Percentiles rank a stretch among this genome's conserved stretches.
phyloP scores from a whole-genome alignment of 1,140 invertebrate genomes.

The Pectinophora gossypiella region DNA sequence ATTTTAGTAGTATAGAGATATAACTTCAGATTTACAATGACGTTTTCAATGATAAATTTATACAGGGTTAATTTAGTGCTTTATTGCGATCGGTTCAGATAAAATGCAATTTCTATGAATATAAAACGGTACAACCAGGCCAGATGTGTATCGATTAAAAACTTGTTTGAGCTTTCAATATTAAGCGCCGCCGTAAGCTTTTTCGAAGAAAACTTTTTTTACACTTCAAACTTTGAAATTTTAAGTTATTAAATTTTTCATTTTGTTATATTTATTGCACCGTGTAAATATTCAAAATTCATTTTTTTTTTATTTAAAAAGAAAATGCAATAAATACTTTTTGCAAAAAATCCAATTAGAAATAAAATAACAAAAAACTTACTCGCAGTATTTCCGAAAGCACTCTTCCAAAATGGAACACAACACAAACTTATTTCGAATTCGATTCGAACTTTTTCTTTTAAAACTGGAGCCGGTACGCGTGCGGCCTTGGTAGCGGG shows the following conservation, averaged over 20 bases:
- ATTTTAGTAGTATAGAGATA: too few relatives aligned
- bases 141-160: slow-evolving; percentile 13
- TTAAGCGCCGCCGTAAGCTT: slow-evolving; percentile 3
- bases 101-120: slow-evolving; percentile 18
- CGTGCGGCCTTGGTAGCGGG: slow-evolving; percentile 29
- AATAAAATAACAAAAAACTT: slow-evolving; percentile 21
- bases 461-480: slow-evolving; percentile 14
- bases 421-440: slow-evolving; percentile 32
- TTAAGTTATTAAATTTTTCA: neutral
- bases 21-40: too few relatives aligned
- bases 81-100: too few relatives aligned
- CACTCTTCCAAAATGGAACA: slow-evolving; percentile 12
- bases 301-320: slow-evolving; percentile 4
- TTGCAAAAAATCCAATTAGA: neutral
- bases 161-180: slow-evolving; percentile 22
- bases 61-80: too few relatives aligned
- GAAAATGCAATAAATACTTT: neutral
- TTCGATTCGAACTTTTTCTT: neutral
- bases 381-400: slow-evolving; percentile 30
- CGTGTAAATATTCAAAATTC: neutral
- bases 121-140: slow-evolving; percentile 16
- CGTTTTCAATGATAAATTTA: too few relatives aligned
- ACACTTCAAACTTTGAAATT: neutral
- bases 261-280: neutral
- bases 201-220: neutral